Conservation (phyloP, 2,888 invertebrate genomes). For the Aspidapion aeneum region DNA sequence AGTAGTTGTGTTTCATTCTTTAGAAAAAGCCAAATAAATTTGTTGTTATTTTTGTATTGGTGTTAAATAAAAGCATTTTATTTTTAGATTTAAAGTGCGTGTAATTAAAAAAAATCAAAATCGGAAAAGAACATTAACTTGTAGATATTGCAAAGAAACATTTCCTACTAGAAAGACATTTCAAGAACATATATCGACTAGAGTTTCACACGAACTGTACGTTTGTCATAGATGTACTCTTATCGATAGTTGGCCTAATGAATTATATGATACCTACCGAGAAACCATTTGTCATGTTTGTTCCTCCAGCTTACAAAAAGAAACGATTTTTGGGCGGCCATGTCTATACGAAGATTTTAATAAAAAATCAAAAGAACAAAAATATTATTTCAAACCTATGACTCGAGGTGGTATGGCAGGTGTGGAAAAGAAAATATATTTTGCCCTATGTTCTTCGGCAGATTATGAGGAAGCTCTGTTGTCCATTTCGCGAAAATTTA, state of each 20-base stretch:
- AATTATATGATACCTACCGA: neutral
- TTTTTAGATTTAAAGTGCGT: too few relatives aligned
- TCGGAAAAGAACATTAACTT: neutral
- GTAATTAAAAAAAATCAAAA: too few relatives aligned
- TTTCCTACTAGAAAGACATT: neutral
- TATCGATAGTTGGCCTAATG: neutral
- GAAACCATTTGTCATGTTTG: neutral
- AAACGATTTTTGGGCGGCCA: neutral
- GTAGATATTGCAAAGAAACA: neutral
- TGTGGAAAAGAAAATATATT: neutral
- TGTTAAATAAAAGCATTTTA: too few relatives aligned
- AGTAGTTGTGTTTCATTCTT: too few relatives aligned
- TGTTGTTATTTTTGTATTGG: too few relatives aligned
- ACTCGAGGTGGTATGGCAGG: neutral
- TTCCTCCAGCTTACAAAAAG: neutral
- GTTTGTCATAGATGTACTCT: neutral
- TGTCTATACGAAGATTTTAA: neutral
- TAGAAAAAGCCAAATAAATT: too few relatives aligned
- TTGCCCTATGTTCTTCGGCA: neutral
- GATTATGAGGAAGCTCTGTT: neutral
- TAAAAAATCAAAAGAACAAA: neutral
- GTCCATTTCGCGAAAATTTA: neutral
- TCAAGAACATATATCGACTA: neutral
- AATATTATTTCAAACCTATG: neutral
- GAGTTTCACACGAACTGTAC: neutral